phyloP scores from a whole-genome alignment of 2,797 vertebrate species.

The Artibeus lituratus region DNA sequence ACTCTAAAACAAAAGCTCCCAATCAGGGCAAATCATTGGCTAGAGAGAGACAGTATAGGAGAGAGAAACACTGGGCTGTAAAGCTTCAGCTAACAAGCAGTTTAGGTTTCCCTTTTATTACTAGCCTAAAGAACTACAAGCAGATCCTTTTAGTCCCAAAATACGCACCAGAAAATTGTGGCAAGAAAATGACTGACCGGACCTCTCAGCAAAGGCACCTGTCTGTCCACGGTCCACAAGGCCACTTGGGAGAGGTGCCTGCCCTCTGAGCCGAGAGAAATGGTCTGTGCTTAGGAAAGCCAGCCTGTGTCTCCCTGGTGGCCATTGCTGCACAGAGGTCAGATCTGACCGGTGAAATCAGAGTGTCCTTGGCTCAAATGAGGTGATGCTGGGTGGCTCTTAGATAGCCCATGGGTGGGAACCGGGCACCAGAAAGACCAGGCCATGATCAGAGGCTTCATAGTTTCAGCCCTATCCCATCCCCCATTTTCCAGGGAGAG shows the following conservation, averaged over 20 bases:
- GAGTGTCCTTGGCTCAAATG: background rate
- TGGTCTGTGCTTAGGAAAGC: background rate
- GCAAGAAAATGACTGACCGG: background rate
- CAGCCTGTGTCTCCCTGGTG: background rate
- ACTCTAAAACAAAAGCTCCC: constrained; percentile 50
- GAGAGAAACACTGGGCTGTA: background rate
- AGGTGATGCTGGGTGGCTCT: background rate
- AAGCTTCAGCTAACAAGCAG: background rate
- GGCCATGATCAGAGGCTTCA: background rate
- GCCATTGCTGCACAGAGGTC: background rate
- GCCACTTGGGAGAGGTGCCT: background rate
- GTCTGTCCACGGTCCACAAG: background rate
- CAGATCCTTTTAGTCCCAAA: background rate
- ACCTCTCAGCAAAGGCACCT: background rate
- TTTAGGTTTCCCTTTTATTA: background rate
- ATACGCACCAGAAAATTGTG: background rate
- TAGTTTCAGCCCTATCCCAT: background rate
- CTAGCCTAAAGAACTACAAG: background rate
- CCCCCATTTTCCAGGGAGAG: background rate
- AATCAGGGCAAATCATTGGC: background rate
- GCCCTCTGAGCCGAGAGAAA: background rate
- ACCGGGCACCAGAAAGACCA: background rate
- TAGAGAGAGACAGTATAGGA: background rate
- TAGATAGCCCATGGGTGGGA: background rate
- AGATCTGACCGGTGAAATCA: background rate